phyloP scores from a whole-genome alignment of 2,113 vertebrate species.

The Nothobranchius furzeri region DNA sequence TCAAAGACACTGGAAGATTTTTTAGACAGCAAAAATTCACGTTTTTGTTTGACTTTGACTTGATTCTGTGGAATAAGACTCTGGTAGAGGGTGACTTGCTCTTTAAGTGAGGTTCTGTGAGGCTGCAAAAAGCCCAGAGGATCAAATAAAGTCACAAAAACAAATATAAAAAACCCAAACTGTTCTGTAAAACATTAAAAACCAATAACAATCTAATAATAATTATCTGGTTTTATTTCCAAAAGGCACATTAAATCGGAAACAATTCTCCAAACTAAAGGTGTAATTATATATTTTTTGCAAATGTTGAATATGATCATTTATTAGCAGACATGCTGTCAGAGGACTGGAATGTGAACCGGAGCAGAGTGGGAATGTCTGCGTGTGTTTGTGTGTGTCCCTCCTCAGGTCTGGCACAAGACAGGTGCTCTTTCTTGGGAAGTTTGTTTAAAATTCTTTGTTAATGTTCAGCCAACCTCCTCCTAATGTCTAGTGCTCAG shows the following conservation, averaged over 20 bases:
- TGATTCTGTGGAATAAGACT: too few species aligned
- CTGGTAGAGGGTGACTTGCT: too few species aligned
- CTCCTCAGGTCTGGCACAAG: conserved; percentile 55
- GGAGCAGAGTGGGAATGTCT: conserved; percentile 71
- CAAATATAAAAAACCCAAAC: conserved; percentile 10
- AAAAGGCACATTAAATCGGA: conserved; percentile 40
- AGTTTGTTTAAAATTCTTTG: conserved; percentile 33
- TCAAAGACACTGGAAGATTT: too few species aligned
- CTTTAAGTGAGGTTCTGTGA: conserved; percentile 5
- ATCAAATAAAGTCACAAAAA: conserved; percentile 21
- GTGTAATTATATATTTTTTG: conserved; percentile 56
- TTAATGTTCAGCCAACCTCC: conserved; percentile 48
- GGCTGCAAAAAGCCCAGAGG: conserved; percentile 23
- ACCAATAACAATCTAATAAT: conserved; percentile 21
- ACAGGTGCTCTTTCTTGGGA: conserved; percentile 74
- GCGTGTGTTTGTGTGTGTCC: neutral
- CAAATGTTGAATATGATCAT: conserved; percentile 70
- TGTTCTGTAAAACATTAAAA: conserved; percentile 14
- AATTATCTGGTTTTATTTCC: conserved; percentile 3
- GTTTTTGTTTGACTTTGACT: too few species aligned
- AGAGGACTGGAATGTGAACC: conserved; percentile 78
- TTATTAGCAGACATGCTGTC: conserved; percentile 79
- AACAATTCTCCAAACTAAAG: conserved; percentile 48
- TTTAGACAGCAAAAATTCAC: too few species aligned
- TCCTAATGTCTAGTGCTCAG: conserved; percentile 12